A percentile compares a stretch with the other conserved stretches of the same genome.
Conservation (phyloP, 2,888 invertebrate species). For the Capitulum mitella region DNA sequence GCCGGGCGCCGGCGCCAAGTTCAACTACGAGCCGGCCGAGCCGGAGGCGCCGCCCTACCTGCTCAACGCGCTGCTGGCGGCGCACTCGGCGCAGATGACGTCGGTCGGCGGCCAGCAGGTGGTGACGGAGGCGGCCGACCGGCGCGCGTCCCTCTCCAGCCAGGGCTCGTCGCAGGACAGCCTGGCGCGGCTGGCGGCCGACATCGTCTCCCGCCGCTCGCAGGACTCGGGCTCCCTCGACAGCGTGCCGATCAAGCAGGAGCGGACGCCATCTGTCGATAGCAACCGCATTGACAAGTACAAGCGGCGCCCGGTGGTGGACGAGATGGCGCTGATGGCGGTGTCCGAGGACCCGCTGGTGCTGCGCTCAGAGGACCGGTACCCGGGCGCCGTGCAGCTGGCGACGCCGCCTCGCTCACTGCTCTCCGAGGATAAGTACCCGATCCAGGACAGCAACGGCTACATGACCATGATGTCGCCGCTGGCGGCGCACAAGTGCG, state of each 20-base stretch:
- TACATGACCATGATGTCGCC: conserved; percentile 5
- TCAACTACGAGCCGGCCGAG: not conserved
- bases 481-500: not conserved
- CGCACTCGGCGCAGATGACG: conserved; percentile 8
- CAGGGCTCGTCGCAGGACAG: conserved; percentile 5
- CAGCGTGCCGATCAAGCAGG: not conserved
- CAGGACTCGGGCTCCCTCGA: not conserved
- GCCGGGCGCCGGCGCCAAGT: not conserved
- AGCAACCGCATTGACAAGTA: not conserved
- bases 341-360: not conserved
- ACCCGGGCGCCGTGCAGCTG: not conserved
- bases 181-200: not conserved
- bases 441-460: not conserved
- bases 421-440: not conserved
- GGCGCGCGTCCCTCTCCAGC: not conserved
- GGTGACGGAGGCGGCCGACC: not conserved
- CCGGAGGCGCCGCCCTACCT: conserved; percentile 24
- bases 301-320: conserved; percentile 9
- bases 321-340: conserved; percentile 9
- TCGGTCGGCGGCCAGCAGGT: not conserved
- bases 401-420: not conserved
- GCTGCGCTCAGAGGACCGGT: not conserved
- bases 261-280: not conserved
- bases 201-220: not conserved
- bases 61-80: conserved; percentile 17